Evolutionary conservation across 2,113 vertebrate genomes (phyloP).

Genomic region (Siniperca knerii): DNA sequence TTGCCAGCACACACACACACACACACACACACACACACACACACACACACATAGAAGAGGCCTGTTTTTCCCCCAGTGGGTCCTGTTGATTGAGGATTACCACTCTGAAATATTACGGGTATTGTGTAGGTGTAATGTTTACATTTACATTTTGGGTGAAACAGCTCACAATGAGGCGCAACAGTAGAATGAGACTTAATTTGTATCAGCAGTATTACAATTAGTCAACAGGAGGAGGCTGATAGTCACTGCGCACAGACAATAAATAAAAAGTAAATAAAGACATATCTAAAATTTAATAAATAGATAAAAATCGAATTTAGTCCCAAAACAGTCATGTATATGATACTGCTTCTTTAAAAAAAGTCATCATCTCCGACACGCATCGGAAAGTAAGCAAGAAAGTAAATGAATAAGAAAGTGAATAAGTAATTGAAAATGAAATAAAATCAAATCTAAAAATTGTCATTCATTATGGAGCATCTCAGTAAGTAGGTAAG

Average conservation of each 20-base stretch:
- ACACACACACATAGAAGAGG: constrained; percentile 42
- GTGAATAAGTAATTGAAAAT: background rate
- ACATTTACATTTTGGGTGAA: constrained; percentile 56
- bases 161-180: constrained; percentile 45
- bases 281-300: background rate
- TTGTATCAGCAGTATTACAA: constrained; percentile 18
- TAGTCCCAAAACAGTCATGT: background rate
- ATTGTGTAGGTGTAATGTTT: constrained; percentile 72
- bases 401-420: background rate
- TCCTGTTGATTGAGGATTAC: constrained; percentile 87
- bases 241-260: background rate
- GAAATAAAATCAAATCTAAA: background rate
- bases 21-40: constrained; percentile 52
- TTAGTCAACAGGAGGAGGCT: constrained; percentile 28
- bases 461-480: background rate
- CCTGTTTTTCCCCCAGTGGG: constrained; percentile 73
- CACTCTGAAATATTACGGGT: constrained; percentile 63
- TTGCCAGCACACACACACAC: constrained; percentile 87
- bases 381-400: background rate
- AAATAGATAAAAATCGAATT: background rate
- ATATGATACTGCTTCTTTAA: no score
- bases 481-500: background rate
- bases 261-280: background rate
- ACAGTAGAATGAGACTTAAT: constrained; percentile 41
- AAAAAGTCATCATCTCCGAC: background rate